A percentile compares a stretch with the other conserved stretches of the same genome.
These are phyloP conservation scores for Chrysolina haemoptera DNA, from an alignment of 2,888 invertebrate genomes.

Conservation along the genomic window DNA sequence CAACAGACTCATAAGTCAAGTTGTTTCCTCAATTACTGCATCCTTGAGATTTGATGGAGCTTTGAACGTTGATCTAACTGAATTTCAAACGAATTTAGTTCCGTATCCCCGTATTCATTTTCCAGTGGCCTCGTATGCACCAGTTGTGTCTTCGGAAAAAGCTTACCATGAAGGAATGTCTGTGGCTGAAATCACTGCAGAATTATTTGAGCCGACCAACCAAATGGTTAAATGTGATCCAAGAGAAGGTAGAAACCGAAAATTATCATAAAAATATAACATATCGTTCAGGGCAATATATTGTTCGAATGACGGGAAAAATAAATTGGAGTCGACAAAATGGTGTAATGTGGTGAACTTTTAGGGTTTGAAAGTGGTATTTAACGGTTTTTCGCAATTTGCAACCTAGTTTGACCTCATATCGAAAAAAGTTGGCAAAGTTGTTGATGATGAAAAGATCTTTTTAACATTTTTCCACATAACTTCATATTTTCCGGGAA, in stretches of 20 bases:
- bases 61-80: conserved; percentile 90
- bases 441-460: too few species aligned
- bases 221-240: conserved; percentile 95
- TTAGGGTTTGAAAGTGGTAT: too few species aligned
- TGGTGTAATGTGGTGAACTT: too few species aligned
- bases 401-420: too few species aligned
- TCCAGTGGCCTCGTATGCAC: conserved; percentile 82
- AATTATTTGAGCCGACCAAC: conserved; percentile 90
- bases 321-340: too few species aligned
- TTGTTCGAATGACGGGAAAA: too few species aligned
- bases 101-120: conserved; percentile 96
- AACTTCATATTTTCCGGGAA: too few species aligned
- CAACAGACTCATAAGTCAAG: conserved; percentile 87
- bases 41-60: conserved; percentile 91
- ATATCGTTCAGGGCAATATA: background rate
- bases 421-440: too few species aligned
- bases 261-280: background rate
- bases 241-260: conserved; percentile 73
- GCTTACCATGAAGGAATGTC: conserved; percentile 84
- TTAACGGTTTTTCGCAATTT: too few species aligned
- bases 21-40: conserved; percentile 90
- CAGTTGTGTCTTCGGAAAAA: conserved; percentile 81
- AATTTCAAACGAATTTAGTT: conserved; percentile 93
- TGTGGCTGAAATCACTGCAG: conserved; percentile 87
- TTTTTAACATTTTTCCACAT: too few species aligned